A percentile compares a stretch with the other conserved stretches of the same genome.
These are phyloP conservation scores for Callinectes sapidus DNA, from an alignment of 2,888 invertebrate species.

Conservation along the genomic window DNA sequence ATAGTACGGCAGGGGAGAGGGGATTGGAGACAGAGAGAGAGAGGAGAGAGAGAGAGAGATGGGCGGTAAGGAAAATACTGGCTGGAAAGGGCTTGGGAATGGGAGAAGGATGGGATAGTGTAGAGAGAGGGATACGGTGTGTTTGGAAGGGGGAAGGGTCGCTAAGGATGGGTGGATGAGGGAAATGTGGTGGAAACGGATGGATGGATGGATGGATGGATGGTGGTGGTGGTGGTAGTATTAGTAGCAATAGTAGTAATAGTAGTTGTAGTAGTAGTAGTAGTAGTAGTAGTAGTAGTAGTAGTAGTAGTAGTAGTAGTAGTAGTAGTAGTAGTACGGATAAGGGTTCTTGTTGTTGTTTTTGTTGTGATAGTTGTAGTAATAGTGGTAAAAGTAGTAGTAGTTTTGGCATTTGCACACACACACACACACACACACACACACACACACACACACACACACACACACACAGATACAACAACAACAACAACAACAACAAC, in stretches of 20 bases:
- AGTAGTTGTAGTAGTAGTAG: slow-evolving; percentile 31
- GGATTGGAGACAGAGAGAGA: not conserved
- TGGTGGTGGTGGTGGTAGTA: not conserved
- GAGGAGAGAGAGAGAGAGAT: no score
- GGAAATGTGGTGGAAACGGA: not conserved
- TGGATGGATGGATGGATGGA: not conserved
- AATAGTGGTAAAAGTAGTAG: no score
- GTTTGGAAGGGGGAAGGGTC: not conserved
- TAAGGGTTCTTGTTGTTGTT: no score
- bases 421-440: no score
- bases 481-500: no score
- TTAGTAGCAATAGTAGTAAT: slow-evolving; percentile 29
- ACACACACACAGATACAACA: no score
- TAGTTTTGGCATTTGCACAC: no score
- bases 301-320: slow-evolving; percentile 21
- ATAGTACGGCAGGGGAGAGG: not conserved
- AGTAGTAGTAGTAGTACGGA: not conserved
- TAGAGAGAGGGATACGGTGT: not conserved
- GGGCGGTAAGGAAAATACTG: not conserved
- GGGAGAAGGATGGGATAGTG: not conserved
- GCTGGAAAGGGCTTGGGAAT: not conserved
- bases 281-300: not conserved
- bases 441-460: no score
- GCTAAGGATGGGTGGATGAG: not conserved
- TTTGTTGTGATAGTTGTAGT: not conserved